Evolutionary conservation across 2,888 invertebrate species (phyloP), one percentile per base, ranked within the genome.

Genomic region (Abrostola triplasia): DNA sequence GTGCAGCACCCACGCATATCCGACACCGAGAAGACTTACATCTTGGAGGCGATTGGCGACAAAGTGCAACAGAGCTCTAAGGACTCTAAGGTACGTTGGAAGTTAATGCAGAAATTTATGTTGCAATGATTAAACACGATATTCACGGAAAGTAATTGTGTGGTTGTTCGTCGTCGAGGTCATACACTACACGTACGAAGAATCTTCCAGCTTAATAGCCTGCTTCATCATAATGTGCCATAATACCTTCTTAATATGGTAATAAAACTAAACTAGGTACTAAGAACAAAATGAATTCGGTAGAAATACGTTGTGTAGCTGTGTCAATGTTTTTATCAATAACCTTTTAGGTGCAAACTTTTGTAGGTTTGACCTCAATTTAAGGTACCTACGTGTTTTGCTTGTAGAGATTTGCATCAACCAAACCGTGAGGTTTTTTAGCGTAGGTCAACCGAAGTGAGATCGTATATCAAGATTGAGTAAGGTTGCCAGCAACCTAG

Each of bases 21-120:
- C 4, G 91, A 95, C 0, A 92, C 93, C 13, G 97, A 97, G 84
- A 95, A 95, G 73, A 92, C 95, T 40, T 96, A 95, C 65, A 97
- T 97, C 61, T 85, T 95, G 47, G 95, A 95, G 38, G 95, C 96
- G 42, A 90, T 96, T n/a, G 96, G 96, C 6, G 94, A 92, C 50
- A 95, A 94, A 70, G 91, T 96, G 4, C 88, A 92, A 36, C 95
- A 95, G 67, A 92, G 92, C 55, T 82, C 88, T 1, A 86, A 86
- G 53, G 86, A 88, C 36, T 85, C 75, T 2, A 93, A 91, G 90
- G 93, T 92, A 78, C 5, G 0, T 12, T 4, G 35, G 9, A 11
- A 40, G 9, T 49, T 12, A 7, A 24, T n/a, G 2, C 1, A 51
- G 37, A 36, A 44, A 48, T 44, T 49, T 6, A 41, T 49, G 55